A percentile compares a stretch with the other conserved stretches of the same genome.
Evolutionary conservation across 1,140 invertebrate genomes (phyloP).

Genomic region (Coenobita brevimanus): DNA sequence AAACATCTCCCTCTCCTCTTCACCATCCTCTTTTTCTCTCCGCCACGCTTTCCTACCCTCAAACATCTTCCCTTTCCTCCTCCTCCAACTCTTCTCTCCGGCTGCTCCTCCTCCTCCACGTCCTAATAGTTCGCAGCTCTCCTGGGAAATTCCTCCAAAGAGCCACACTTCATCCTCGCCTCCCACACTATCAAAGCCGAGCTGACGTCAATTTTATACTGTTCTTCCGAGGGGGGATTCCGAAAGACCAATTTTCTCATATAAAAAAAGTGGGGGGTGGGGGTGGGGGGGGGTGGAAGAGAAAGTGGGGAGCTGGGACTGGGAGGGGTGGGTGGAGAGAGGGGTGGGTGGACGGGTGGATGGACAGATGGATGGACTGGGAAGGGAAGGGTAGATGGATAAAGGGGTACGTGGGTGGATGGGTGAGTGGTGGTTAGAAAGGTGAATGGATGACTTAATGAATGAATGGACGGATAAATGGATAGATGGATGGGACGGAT

Average conservation of each 20-base stretch:
- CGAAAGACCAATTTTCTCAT: conserved; percentile 15
- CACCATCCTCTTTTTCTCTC: background rate
- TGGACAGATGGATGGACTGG: background rate
- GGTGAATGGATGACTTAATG: too few species aligned
- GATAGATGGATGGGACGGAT: too few species aligned
- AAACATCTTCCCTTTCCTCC: background rate
- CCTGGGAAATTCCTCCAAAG: background rate
- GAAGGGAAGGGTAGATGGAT: background rate
- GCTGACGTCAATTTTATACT: conserved; percentile 30
- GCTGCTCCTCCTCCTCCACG: background rate
- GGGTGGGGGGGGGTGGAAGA: background rate
- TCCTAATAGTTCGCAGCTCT: background rate
- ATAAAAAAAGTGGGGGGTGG: background rate
- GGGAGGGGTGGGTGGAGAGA: background rate
- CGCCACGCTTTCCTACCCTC: background rate
- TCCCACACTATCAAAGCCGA: conserved; percentile 20
- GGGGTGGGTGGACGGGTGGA: background rate
- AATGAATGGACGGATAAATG: too few species aligned
- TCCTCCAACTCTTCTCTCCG: background rate
- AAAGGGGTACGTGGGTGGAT: background rate
- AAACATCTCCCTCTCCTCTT: too few species aligned
- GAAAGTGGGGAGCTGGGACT: background rate
- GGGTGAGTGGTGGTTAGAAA: background rate
- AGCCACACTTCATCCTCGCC: background rate
- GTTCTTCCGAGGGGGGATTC: background rate